Percentiles rank a stretch among this genome's conserved stretches.
Evolutionary conservation across 2,888 invertebrate species (phyloP).

Genomic region (Sympetrum striolatum): DNA sequence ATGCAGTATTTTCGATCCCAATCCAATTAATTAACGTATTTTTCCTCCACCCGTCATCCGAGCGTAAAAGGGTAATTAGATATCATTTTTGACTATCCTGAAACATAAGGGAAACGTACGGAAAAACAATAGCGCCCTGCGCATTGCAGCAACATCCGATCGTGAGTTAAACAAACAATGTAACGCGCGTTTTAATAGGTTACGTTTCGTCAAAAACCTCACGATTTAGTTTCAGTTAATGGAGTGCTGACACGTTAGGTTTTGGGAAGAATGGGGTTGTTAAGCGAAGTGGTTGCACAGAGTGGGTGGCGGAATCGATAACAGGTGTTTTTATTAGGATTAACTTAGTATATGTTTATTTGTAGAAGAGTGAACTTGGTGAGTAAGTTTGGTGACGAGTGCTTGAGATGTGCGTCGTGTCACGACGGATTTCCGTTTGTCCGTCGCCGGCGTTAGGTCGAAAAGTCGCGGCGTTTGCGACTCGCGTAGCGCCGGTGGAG

Average conservation of each 20-base stretch:
- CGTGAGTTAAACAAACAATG: conserved; percentile 9
- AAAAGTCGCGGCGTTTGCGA: neutral
- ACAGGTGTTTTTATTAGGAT: too few relatives aligned
- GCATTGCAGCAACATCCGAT: neutral
- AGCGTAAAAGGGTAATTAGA: neutral
- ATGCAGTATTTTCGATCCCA: neutral
- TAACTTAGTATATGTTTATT: too few relatives aligned
- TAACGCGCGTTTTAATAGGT: neutral
- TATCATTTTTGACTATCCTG: neutral
- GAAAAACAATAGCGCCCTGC: neutral
- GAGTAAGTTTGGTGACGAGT: too few relatives aligned
- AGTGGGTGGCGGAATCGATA: too few relatives aligned
- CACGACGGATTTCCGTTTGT: neutral
- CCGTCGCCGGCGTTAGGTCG: neutral
- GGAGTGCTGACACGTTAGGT: too few relatives aligned
- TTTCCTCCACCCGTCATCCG: neutral
- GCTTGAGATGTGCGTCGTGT: too few relatives aligned
- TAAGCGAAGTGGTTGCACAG: too few relatives aligned
- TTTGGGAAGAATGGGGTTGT: too few relatives aligned
- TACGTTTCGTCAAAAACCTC: too few relatives aligned
- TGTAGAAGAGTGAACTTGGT: too few relatives aligned
- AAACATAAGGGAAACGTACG: neutral
- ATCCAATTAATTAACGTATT: conserved; percentile 9
- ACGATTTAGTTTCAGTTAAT: too few relatives aligned
- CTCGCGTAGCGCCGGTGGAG: conserved; percentile 11